A percentile compares a stretch with the other conserved stretches of the same genome.
These are phyloP conservation scores for Aricia artaxerxes DNA, from an alignment of 2,888 invertebrate species.

Conservation along the genomic window DNA sequence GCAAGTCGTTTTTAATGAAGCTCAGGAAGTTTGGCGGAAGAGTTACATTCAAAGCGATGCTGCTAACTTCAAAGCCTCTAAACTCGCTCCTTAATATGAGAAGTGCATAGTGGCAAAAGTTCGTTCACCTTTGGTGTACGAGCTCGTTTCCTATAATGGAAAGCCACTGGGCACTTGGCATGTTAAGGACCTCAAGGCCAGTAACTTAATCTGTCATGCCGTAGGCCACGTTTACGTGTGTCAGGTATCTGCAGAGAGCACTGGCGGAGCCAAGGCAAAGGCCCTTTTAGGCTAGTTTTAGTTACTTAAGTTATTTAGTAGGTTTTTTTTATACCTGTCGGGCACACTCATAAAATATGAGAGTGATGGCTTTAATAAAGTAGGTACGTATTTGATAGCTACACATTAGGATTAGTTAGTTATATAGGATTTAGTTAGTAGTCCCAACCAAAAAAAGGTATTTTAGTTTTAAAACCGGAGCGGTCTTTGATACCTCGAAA, in stretches of 20 bases:
- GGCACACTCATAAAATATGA: not conserved
- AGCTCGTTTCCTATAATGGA: not conserved
- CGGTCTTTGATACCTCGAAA: not conserved
- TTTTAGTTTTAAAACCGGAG: not conserved
- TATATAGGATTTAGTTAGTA: not conserved
- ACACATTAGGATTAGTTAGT: not conserved
- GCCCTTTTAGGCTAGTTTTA: no score
- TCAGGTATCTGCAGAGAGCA: not conserved
- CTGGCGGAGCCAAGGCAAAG: not conserved
- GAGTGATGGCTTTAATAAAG: not conserved
- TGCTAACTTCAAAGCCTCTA: not conserved
- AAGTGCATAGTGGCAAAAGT: not conserved
- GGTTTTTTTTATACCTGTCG: not conserved
- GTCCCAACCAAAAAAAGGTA: no score
- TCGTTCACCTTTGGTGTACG: conserved; percentile 18
- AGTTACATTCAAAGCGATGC: conserved; percentile 10
- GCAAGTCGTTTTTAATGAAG: not conserved
- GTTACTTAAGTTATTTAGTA: no score
- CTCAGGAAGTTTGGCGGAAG: not conserved
- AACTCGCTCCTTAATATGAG: not conserved
- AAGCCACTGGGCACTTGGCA: conserved; percentile 1
- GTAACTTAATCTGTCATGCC: not conserved
- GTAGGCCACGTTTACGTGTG: not conserved
- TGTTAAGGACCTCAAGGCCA: not conserved
- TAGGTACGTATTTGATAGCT: not conserved